Base-by-base conservation (phyloP, 2,113 vertebrate species). In the Scomber scombrus region DNA sequence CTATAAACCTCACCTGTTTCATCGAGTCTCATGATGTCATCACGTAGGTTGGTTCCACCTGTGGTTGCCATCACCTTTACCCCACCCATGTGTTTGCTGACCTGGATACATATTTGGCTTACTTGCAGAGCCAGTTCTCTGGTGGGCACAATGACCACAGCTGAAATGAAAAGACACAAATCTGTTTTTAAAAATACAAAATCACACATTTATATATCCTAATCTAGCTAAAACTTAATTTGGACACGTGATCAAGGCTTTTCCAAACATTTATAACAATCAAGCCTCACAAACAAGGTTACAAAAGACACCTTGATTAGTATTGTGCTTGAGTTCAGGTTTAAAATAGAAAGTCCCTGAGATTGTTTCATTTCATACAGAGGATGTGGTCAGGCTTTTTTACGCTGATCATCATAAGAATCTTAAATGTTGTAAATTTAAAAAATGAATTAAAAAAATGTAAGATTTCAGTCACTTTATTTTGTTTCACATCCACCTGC, bases 61-160 rank as follows among this genome's bases (percentile, higher is more conserved):
- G 98, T 99, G 72, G 98, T 99, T 85, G 98, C 98, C 98, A 99
- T 99, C 76, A 99, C 98, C 95, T 99, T 99, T 82, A 98, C 98
- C 82, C 97, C 98, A 85, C 98, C 98, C 97, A 99, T 99, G 93
- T 99, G 98, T 95, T 99, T 99, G 97, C 98, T 99, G 95, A 99
- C 97, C 95, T 99, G 98, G 95, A 99, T 99, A 92, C 97, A 98
- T 95, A 99, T 99, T 94, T 99, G 98, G 95, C 98, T 99, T 91
- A 99, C 97, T 95, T 99, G 98, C 87, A 99, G 95, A 92, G 98
- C 98, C 96, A 99, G 95, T 93, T 99, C 98, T 95, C 98, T 96
- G 88, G 98, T 99, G 89, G 98, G 98, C 92, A 99, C 98, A 58
- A 99, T 97, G 94, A 97, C 97, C 97, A 99, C 84, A 88, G 98